Evolutionary conservation across 2,888 invertebrate genomes (phyloP).

Genomic region (Thera britannica): DNA sequence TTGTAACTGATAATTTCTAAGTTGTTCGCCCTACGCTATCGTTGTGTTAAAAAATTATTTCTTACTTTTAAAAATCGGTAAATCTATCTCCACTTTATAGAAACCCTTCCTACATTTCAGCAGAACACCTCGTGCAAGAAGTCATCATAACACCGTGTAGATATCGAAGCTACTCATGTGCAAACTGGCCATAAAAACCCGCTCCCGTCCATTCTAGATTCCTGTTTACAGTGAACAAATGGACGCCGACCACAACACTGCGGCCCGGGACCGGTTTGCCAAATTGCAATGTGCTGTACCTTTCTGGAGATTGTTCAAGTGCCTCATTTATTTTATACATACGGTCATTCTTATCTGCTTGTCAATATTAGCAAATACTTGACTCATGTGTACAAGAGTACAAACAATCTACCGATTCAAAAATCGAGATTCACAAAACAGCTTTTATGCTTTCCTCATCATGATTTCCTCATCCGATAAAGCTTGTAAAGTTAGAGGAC

Average conservation of each 20-base stretch:
- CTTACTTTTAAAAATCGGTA: no score
- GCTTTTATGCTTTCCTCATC: background rate
- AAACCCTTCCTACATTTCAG: background rate
- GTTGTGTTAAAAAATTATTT: no score
- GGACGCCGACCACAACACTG: constrained; percentile 18
- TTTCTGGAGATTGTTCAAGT: constrained; percentile 2
- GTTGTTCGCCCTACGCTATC: no score
- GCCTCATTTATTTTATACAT: background rate
- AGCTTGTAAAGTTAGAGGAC: background rate
- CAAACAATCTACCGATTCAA: background rate
- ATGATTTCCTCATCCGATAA: background rate
- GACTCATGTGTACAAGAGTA: background rate
- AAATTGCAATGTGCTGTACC: constrained; percentile 28
- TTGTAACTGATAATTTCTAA: no score
- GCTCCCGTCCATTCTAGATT: constrained; percentile 35
- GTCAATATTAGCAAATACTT: background rate
- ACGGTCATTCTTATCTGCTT: background rate
- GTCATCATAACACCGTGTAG: background rate
- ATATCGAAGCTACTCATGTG: background rate
- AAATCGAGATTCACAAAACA: background rate
- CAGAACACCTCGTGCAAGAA: background rate
- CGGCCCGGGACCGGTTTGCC: constrained; percentile 23
- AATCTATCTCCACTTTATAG: background rate
- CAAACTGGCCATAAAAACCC: constrained; percentile 40
- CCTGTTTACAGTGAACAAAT: constrained; percentile 12